These are phyloP conservation scores for Zaprionus bogoriensis DNA, from an alignment of 2,888 invertebrate genomes.

Conservation along the genomic window DNA sequence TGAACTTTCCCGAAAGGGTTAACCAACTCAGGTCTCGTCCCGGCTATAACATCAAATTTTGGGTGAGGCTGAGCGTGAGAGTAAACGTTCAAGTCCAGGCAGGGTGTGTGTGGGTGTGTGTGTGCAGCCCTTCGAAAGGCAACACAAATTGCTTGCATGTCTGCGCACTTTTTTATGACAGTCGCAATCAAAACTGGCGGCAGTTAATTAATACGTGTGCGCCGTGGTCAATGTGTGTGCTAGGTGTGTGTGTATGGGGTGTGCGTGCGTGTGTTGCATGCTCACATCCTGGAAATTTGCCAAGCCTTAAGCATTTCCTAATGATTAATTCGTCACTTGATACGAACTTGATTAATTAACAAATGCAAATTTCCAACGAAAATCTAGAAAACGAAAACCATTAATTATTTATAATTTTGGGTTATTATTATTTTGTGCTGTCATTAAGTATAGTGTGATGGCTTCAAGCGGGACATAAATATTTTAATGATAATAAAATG, in stretches of 20 bases:
- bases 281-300: conserved; percentile 36
- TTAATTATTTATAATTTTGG: not conserved
- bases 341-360: conserved; percentile 37
- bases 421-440: not conserved
- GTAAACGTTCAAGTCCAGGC: too few relatives aligned
- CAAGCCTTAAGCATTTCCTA: conserved; percentile 37
- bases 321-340: conserved; percentile 56
- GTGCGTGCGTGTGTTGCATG: conserved; percentile 8
- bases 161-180: conserved; percentile 65
- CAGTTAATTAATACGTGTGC: conserved; percentile 65
- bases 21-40: conserved; percentile 58
- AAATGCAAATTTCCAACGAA: conserved; percentile 29
- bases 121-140: conserved; percentile 1
- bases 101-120: conserved; percentile 9
- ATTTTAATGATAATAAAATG: too few relatives aligned
- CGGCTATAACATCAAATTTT: conserved; percentile 60
- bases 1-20: conserved; percentile 69
- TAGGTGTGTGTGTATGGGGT: not conserved
- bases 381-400: too few relatives aligned
- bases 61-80: conserved; percentile 54
- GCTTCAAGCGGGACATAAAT: too few relatives aligned
- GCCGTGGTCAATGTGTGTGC: not conserved
- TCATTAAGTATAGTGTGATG: not conserved
- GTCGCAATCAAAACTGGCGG: conserved; percentile 48
- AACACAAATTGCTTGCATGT: conserved; percentile 72